Percentiles rank a stretch among this genome's conserved stretches.
Conservation (phyloP, 2,797 vertebrate genomes). For the Neosilurus mollespiculum region DNA sequence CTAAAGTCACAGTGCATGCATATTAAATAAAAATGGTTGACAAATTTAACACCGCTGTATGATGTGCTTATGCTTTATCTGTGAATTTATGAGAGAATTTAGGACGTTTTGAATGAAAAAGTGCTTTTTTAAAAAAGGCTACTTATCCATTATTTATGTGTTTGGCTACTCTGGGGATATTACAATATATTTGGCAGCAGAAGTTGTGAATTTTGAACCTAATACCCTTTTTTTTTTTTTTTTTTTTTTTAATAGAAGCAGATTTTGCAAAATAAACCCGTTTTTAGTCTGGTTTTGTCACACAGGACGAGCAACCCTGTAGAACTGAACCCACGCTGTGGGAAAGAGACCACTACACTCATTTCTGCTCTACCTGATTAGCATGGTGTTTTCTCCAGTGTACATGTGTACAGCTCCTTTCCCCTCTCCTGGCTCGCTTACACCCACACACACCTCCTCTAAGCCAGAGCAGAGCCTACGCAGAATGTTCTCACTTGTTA, state of each 20-base stretch:
- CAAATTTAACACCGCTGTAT: not conserved
- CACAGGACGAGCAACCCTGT: not conserved
- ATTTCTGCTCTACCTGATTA: conserved; percentile 24
- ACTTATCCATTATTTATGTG: not conserved
- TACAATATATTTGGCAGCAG: not conserved
- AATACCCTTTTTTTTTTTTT: too few species aligned
- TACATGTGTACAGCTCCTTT: conserved; percentile 20
- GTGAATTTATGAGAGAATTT: not conserved
- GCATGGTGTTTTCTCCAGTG: conserved; percentile 5
- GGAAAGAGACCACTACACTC: conserved; percentile 10
- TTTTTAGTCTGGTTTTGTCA: not conserved
- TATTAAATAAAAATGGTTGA: not conserved
- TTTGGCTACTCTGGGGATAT: not conserved
- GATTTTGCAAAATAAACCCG: not conserved
- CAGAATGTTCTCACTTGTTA: conserved; percentile 42
- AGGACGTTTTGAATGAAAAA: not conserved
- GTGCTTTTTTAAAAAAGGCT: too few species aligned
- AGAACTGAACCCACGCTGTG: conserved; percentile 16
- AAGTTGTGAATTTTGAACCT: too few species aligned
- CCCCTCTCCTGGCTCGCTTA: conserved; percentile 17
- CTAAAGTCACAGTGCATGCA: not conserved
- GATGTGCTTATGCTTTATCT: not conserved
- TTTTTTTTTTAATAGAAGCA: too few species aligned
- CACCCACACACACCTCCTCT: conserved; percentile 26
- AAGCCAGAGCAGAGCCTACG: conserved; percentile 13